phyloP scores from a whole-genome alignment of 2,797 vertebrate species.

The Coilia nasus region DNA sequence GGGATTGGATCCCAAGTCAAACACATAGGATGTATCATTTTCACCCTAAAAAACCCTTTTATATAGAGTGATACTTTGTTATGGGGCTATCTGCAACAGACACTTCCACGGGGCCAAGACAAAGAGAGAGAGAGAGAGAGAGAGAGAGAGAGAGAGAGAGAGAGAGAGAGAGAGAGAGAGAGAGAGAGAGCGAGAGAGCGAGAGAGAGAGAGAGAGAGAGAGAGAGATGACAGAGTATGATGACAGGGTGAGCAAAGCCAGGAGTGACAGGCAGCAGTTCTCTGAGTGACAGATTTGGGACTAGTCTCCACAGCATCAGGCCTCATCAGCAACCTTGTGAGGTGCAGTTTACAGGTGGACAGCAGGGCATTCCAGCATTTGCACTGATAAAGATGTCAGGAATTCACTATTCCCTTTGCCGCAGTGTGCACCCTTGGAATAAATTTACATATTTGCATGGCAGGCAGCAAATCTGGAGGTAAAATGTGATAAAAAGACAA shows the following conservation, averaged over 20 bases:
- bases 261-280: neutral
- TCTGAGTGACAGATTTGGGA: conserved; percentile 15
- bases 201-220: too few relatives aligned
- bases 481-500: neutral
- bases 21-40: neutral
- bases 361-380: neutral
- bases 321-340: neutral
- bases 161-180: too few relatives aligned
- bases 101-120: neutral
- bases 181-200: too few relatives aligned
- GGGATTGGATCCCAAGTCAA: neutral
- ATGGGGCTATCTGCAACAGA: neutral
- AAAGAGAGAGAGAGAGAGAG: neutral
- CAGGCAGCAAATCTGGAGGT: neutral
- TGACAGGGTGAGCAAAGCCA: neutral
- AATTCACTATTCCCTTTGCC: neutral
- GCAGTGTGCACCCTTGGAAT: neutral
- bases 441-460: neutral
- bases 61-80: neutral
- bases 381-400: conserved; percentile 2
- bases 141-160: too few relatives aligned
- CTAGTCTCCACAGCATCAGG: conserved; percentile 15
- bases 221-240: neutral
- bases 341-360: neutral
- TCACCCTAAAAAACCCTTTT: neutral